These are phyloP conservation scores for Philopedon plagiatum DNA, from an alignment of 2,888 invertebrate genomes.

Conservation along the genomic window DNA sequence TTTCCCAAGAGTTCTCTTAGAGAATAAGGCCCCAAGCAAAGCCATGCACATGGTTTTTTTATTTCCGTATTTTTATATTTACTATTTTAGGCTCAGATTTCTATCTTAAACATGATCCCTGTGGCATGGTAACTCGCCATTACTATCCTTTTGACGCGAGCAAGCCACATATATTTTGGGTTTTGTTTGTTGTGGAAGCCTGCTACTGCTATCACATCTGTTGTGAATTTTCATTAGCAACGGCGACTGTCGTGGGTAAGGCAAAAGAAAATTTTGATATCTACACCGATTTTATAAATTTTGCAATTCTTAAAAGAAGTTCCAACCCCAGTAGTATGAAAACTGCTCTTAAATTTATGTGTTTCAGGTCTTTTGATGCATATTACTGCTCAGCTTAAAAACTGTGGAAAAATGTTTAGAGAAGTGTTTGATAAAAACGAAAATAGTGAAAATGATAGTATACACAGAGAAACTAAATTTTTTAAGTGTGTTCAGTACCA, in stretches of 20 bases:
- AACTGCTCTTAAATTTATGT: background rate
- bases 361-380: slow-evolving; percentile 37
- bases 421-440: slow-evolving; percentile 5
- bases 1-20: too few species aligned
- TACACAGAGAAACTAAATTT: slow-evolving; percentile 6
- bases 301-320: too few species aligned
- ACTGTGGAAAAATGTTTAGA: slow-evolving; percentile 24
- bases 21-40: too few species aligned
- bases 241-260: slow-evolving; percentile 26
- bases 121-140: slow-evolving; percentile 41
- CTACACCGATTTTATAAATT: too few species aligned
- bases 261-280: too few species aligned
- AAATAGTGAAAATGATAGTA: background rate
- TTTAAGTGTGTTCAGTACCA: slow-evolving; percentile 26
- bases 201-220: slow-evolving; percentile 31
- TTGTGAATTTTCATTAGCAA: slow-evolving; percentile 26
- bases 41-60: too few species aligned
- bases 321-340: too few species aligned
- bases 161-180: slow-evolving; percentile 20
- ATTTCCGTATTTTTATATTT: background rate
- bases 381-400: slow-evolving; percentile 27
- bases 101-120: slow-evolving; percentile 31
- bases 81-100: slow-evolving; percentile 23
- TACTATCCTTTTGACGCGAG: slow-evolving; percentile 39
- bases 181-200: slow-evolving; percentile 11